A percentile compares a stretch with the other conserved stretches of the same genome.
Evolutionary conservation across 2,888 invertebrate species (phyloP).

Genomic region (Acrobeloides nanus): DNA sequence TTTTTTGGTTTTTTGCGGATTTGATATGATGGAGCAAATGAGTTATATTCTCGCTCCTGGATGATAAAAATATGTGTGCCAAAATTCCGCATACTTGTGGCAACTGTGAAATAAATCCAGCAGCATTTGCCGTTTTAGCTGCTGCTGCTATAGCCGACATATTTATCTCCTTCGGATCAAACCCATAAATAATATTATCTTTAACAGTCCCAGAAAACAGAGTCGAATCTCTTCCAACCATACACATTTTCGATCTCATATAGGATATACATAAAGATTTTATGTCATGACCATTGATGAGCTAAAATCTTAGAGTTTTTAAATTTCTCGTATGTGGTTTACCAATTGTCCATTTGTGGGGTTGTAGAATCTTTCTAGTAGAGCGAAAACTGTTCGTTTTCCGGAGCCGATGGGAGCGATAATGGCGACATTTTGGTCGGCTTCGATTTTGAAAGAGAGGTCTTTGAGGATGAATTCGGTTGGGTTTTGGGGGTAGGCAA

Average conservation of each 20-base stretch:
- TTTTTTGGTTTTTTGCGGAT: no score
- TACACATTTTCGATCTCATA: neutral
- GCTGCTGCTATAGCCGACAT: neutral
- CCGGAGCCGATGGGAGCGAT: neutral
- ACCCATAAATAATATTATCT: neutral
- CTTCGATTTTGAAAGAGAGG: neutral
- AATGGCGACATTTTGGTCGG: neutral
- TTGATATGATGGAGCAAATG: no score
- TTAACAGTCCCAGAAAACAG: neutral
- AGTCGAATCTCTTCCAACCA: neutral
- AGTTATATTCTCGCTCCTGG: no score
- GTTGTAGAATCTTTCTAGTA: neutral
- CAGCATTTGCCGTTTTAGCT: neutral
- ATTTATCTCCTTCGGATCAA: neutral
- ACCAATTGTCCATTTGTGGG: neutral
- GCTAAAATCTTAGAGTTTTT: no score
- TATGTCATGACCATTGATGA: neutral
- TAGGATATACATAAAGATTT: neutral
- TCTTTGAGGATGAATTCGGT: neutral
- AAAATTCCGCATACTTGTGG: no score
- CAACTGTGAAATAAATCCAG: neutral
- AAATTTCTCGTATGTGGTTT: no score
- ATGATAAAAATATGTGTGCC: no score
- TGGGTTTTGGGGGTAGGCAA: neutral
- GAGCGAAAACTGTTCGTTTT: neutral